These are phyloP conservation scores for Pluvialis apricaria DNA, from an alignment of 2,113 vertebrate genomes.

Conservation along the genomic window DNA sequence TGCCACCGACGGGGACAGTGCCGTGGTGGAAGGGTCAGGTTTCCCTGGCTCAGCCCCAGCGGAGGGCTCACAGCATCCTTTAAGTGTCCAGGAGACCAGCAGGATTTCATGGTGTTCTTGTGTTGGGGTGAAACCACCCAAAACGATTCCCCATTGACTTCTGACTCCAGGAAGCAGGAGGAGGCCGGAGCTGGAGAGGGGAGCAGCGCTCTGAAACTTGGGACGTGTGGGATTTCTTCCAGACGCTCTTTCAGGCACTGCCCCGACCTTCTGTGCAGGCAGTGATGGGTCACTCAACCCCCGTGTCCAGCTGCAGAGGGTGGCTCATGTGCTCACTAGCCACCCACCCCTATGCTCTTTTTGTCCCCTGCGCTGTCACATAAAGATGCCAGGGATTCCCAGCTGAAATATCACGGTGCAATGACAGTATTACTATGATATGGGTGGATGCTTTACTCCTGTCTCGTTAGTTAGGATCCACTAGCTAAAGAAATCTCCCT, in stretches of 20 bases:
- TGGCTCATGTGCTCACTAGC: neutral
- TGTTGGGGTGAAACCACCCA: neutral
- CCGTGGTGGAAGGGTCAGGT: accelerated
- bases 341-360: accelerated
- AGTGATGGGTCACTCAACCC: neutral
- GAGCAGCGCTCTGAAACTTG: neutral
- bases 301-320: neutral
- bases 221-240: neutral
- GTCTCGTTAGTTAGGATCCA: neutral
- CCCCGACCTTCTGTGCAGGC: neutral
- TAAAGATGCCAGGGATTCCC: neutral
- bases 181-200: accelerated
- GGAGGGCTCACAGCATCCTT: neutral
- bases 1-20: accelerated
- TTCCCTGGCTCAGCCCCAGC: accelerated
- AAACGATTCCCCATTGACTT: neutral
- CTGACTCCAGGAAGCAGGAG: neutral
- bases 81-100: accelerated
- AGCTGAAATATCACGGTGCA: neutral
- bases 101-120: accelerated
- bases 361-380: neutral
- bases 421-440: too few relatives aligned
- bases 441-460: neutral
- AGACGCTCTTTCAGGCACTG: neutral
- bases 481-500: neutral